Evolutionary conservation across 2,113 vertebrate species (phyloP).

Genomic region (Murina feae): DNA sequence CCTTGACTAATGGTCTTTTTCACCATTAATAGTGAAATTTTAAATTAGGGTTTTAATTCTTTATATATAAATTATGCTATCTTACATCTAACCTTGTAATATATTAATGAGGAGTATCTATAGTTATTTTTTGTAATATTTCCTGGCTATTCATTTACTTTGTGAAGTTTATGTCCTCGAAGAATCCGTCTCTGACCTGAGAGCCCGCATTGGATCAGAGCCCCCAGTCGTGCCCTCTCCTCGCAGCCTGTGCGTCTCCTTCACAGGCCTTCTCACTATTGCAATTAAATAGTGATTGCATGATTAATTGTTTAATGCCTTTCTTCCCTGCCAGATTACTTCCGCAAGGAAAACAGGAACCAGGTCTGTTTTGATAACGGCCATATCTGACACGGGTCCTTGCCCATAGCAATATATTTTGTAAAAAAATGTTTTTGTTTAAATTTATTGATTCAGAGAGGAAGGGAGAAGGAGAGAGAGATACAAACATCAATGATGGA

Average conservation of each 20-base stretch:
- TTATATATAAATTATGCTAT: neutral
- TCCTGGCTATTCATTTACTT: neutral
- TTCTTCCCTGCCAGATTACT: constrained; percentile 49
- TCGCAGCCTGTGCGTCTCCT: neutral
- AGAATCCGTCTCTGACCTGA: neutral
- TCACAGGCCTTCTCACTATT: neutral
- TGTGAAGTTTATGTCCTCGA: neutral
- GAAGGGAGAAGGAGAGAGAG: too few species aligned
- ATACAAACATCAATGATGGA: too few species aligned
- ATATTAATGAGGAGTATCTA: neutral
- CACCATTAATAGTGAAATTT: neutral
- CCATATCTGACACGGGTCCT: neutral
- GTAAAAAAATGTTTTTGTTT: too few species aligned
- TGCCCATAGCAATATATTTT: constrained; percentile 42
- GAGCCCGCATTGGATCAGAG: neutral
- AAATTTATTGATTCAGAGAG: too few species aligned
- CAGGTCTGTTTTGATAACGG: neutral
- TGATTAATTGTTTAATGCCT: constrained; percentile 46
- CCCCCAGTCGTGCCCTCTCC: neutral
- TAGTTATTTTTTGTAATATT: neutral
- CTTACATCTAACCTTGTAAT: neutral
- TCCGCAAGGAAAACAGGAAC: constrained; percentile 33
- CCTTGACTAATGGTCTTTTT: neutral
- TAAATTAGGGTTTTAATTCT: neutral
- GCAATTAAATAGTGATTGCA: constrained; percentile 44